Evolutionary conservation across 2,888 invertebrate species (phyloP).

Genomic region (Lycocerus yunnanus): DNA sequence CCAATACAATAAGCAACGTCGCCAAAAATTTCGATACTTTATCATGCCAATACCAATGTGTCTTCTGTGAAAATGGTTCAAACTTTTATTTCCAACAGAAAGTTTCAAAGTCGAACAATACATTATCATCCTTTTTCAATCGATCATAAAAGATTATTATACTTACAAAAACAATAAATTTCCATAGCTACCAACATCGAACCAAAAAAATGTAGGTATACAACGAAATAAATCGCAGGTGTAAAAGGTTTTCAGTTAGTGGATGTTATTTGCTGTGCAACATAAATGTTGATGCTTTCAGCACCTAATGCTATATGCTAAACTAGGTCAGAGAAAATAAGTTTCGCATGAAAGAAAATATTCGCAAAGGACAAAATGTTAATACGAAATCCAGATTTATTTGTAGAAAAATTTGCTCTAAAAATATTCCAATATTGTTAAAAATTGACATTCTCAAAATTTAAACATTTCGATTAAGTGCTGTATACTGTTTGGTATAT

Average conservation of each 20-base stretch:
- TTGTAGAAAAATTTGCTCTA: not conserved
- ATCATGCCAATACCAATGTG: not conserved
- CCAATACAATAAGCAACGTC: not conserved
- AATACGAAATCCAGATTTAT: not conserved
- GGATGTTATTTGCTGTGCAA: not conserved
- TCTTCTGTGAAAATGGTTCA: not conserved
- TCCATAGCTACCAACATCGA: not conserved
- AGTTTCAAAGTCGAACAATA: not conserved
- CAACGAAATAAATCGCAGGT: slow-evolving; percentile 4
- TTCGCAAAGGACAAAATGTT: not conserved
- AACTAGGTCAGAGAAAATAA: not conserved
- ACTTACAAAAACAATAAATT: not conserved
- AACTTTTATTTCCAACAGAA: not conserved
- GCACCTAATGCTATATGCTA: not conserved
- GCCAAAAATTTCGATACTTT: not conserved
- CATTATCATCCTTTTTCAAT: not conserved
- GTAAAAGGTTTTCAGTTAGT: not conserved
- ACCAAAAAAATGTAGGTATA: not conserved
- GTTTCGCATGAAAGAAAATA: not conserved
- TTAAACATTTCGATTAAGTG: not conserved
- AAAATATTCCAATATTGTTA: not conserved
- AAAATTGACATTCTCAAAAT: not conserved
- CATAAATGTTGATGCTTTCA: not conserved
- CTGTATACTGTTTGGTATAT: not conserved
- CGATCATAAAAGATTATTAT: not conserved